Base-by-base conservation (phyloP, 1,140 invertebrate genomes). In the Meloidogyne hapla region DNA sequence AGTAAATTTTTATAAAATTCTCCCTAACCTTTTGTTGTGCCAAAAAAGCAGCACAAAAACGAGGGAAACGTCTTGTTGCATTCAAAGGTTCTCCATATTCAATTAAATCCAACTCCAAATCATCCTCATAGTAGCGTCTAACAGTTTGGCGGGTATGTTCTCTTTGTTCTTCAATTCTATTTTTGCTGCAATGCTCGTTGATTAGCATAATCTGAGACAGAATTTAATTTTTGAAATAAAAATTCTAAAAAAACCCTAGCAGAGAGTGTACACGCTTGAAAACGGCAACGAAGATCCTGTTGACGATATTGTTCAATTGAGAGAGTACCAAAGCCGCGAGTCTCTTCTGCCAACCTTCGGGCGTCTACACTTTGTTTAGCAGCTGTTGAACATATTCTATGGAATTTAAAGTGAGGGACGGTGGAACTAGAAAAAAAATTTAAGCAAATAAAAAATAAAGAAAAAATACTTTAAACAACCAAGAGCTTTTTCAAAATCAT, bases 221-320 rank as follows among this genome's bases (percentile, higher is more conserved):
- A 42, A 68, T 12, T 48, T 3, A 13, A 4, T 10, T 3, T n/a
- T 3, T 5, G 3, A 62, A 25, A 70, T 70, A 26, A 45, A 72
- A 73, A 73, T 71, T 64, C 15, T 9, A 45, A 23, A 26, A 40
- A 66, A 73, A 79, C 78, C 23, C 78, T 66, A 40, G 77, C 77
- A 10, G 83, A 25, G 10, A 79, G 45, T 28, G 67, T 68, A 42
- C 78, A 79, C 2, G 78, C 78, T 45, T 79, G 78, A 72, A 79
- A 79, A 21, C 78, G 79, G 62, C 78, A 79, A 15, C 78, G 79
- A 45, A 79, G 70, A 69, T 79, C 71, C n/a, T 81, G 79, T 45
- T 79, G 77, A 25, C 82, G 73, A 61, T 81, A 79, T 33, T 65
- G 25, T 13, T 68, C 26, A 61, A n/a, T 42, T 25, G 80, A 48